Conservation (phyloP, 92 coral and sea anemone species). For the Montipora capitata region DNA sequence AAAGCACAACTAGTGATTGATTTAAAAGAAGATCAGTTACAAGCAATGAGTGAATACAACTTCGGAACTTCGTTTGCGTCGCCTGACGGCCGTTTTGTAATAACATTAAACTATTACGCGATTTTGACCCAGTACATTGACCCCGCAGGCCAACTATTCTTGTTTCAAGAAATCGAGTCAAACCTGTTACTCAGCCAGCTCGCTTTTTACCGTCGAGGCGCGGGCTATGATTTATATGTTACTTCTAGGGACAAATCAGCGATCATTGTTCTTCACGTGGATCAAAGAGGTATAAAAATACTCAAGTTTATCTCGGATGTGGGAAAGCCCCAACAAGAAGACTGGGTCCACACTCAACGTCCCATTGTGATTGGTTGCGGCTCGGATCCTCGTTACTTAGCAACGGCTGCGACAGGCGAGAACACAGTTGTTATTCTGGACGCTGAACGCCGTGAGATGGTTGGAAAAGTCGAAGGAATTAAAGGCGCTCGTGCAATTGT, state of each 20-base stretch:
- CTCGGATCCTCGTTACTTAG: conserved; percentile 74
- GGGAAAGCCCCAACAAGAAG: conserved; percentile 60
- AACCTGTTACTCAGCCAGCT: conserved; percentile 74
- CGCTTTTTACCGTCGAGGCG: conserved; percentile 67
- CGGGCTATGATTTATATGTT: conserved; percentile 82
- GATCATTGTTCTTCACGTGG: conserved; percentile 64
- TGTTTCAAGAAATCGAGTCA: conserved; percentile 75
- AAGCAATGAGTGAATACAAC: conserved; percentile 47
- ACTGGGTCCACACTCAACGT: conserved; percentile 76
- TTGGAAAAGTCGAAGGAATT: conserved; percentile 60
- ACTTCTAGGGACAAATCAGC: conserved; percentile 76
- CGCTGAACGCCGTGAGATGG: conserved; percentile 65
- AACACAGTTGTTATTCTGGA: conserved; percentile 70
- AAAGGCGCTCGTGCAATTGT: conserved; percentile 63
- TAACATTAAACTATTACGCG: conserved; percentile 68
- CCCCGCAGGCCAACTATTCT: conserved; percentile 62
- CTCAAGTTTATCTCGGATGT: conserved; percentile 61
- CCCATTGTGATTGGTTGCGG: conserved; percentile 79
- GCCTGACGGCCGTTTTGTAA: conserved; percentile 80
- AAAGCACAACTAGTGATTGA: conserved; percentile 69
- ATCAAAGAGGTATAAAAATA: conserved; percentile 65
- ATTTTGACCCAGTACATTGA: conserved; percentile 68
- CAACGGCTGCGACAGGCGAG: conserved; percentile 80
- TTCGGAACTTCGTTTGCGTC: conserved; percentile 77
- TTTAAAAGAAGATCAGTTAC: conserved; percentile 47